Evolutionary conservation across 53 echinoderm and acorn worm species (phyloP).

Genomic region (Henricia sp.): DNA sequence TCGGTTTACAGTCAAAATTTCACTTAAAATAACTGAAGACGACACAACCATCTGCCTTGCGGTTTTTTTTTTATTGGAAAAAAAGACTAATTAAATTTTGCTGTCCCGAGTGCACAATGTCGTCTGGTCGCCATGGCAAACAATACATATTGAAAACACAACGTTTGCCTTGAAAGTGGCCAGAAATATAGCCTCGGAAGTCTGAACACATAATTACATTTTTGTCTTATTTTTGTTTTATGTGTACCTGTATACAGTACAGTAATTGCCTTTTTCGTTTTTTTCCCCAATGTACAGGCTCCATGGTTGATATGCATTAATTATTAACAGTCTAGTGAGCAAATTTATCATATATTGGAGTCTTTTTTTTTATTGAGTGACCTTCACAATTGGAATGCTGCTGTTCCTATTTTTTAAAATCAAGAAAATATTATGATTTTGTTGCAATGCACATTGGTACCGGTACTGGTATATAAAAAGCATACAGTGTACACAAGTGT

Average conservation of each 20-base stretch:
- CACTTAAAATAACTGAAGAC: conserved; percentile 23
- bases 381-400: background rate
- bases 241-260: no score
- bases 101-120: conserved; percentile 3
- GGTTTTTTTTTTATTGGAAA: conserved; percentile 14
- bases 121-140: conserved; percentile 45
- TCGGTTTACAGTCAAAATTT: conserved; percentile 44
- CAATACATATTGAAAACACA: conserved; percentile 47
- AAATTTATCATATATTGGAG: background rate
- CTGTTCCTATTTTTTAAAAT: background rate
- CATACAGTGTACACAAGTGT: background rate
- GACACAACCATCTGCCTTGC: conserved; percentile 34
- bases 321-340: background rate
- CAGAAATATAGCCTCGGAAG: conserved; percentile 9
- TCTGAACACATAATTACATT: background rate
- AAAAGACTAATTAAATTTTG: conserved; percentile 59
- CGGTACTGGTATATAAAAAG: background rate
- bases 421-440: background rate
- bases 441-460: background rate
- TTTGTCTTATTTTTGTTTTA: conserved; percentile 11
- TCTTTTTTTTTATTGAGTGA: background rate
- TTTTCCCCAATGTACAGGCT: no score
- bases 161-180: conserved; percentile 29
- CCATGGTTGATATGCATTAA: no score
- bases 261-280: no score